These are phyloP conservation scores for Steinernema hermaphroditum DNA, from an alignment of 2,888 invertebrate species.

Conservation along the genomic window DNA sequence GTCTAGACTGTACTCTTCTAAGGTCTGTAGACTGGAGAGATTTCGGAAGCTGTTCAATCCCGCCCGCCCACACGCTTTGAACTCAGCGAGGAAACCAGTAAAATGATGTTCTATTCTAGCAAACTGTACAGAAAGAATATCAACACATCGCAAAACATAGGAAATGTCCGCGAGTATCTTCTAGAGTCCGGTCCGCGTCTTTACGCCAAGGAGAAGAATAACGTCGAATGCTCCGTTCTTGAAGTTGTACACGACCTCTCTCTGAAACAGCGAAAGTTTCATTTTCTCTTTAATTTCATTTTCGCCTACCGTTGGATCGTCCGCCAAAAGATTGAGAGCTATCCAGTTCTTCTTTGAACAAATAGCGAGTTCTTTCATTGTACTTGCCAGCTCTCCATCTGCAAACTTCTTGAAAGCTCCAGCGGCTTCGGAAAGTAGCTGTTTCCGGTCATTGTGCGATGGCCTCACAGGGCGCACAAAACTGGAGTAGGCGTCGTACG, in stretches of 20 bases:
- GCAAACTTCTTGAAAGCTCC: background rate
- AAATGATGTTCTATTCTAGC: too few species aligned
- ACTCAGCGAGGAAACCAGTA: too few species aligned
- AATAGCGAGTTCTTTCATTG: background rate
- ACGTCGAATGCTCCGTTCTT: background rate
- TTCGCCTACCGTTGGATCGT: background rate
- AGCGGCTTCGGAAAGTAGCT: conserved; percentile 29
- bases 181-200: too few species aligned
- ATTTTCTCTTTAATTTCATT: background rate
- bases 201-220: background rate
- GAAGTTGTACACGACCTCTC: background rate
- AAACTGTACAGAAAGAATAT: too few species aligned
- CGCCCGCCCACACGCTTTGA: too few species aligned
- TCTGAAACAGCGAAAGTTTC: background rate
- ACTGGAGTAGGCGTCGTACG: conserved; percentile 37
- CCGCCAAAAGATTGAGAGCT: conserved; percentile 25
- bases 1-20: too few species aligned
- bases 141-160: too few species aligned
- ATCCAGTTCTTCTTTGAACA: conserved; percentile 34
- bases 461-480: conserved; percentile 25
- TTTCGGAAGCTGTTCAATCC: too few species aligned
- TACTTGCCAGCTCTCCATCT: background rate
- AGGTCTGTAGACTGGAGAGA: too few species aligned
- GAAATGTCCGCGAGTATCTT: too few species aligned
- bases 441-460: background rate